Evolutionary conservation across 2,888 invertebrate species (phyloP).

Genomic region (Malacosoma neustria): DNA sequence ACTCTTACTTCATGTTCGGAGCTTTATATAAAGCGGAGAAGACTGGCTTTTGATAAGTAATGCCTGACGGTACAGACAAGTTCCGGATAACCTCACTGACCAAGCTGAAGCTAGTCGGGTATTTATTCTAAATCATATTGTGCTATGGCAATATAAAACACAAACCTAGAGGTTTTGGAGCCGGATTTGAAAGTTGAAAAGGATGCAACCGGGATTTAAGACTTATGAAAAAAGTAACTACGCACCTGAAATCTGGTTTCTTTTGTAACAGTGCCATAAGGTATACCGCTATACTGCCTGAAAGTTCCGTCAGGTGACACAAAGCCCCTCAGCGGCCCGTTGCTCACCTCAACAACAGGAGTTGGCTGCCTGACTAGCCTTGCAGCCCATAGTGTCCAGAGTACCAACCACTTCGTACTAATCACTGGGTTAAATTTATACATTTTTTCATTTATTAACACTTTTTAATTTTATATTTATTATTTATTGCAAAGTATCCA

Average conservation of each 20-base stretch:
- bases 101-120: neutral
- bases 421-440: neutral
- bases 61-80: too few relatives aligned
- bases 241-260: slow-evolving; percentile 48
- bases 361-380: slow-evolving; percentile 43
- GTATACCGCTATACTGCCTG: slow-evolving; percentile 38
- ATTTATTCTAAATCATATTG: neutral
- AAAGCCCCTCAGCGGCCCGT: slow-evolving; percentile 36
- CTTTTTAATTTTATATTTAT: neutral
- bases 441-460: neutral
- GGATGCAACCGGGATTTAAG: too few relatives aligned
- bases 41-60: too few relatives aligned
- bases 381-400: slow-evolving; percentile 45
- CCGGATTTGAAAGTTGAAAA: too few relatives aligned
- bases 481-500: slow-evolving; percentile 1
- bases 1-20: too few relatives aligned
- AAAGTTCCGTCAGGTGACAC: slow-evolving; percentile 39
- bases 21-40: too few relatives aligned
- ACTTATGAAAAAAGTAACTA: too few relatives aligned
- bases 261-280: slow-evolving; percentile 35
- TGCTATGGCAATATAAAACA: neutral
- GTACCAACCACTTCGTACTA: slow-evolving; percentile 36
- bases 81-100: too few relatives aligned
- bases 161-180: too few relatives aligned
- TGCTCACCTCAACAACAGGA: slow-evolving; percentile 24